These are phyloP conservation scores for Portunus trituberculatus DNA, from an alignment of 1,140 invertebrate species.

Conservation along the genomic window DNA sequence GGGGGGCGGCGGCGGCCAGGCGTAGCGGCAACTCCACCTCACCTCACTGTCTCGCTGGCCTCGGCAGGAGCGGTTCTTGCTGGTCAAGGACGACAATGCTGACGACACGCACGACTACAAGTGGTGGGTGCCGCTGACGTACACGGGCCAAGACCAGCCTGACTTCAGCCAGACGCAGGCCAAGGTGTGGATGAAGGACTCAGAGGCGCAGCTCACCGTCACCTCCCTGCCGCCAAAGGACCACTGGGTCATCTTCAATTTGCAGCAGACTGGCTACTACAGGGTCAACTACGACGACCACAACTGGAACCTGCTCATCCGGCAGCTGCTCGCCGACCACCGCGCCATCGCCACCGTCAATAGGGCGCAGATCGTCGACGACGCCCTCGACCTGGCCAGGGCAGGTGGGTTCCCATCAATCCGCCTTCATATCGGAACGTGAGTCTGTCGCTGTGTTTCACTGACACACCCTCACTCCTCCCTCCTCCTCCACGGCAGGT, in stretches of 20 bases:
- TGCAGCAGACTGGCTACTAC: constrained; percentile 81
- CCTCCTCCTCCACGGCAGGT: constrained; percentile 2
- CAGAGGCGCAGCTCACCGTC: constrained; percentile 65
- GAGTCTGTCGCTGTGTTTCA: neutral
- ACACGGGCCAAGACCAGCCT: constrained; percentile 62
- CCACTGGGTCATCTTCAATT: constrained; percentile 77
- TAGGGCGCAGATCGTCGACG: constrained; percentile 82
- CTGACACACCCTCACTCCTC: neutral
- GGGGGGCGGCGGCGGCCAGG: neutral
- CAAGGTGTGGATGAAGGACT: constrained; percentile 73
- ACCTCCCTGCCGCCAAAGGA: constrained; percentile 66
- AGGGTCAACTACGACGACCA: constrained; percentile 83
- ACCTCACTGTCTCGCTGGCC: neutral
- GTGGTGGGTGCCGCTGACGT: constrained; percentile 77
- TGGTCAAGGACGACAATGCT: constrained; percentile 38
- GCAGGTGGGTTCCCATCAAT: neutral
- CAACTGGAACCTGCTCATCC: constrained; percentile 82
- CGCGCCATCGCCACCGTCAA: constrained; percentile 81
- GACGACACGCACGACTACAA: constrained; percentile 64
- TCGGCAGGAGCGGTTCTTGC: constrained; percentile 71
- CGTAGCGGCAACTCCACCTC: neutral
- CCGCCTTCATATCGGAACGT: too few species aligned
- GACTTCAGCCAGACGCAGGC: constrained; percentile 74
- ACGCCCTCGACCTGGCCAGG: neutral
- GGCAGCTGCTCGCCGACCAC: constrained; percentile 79